Conservation (phyloP, 2,113 vertebrate genomes). For the Hymenochirus boettgeri region DNA sequence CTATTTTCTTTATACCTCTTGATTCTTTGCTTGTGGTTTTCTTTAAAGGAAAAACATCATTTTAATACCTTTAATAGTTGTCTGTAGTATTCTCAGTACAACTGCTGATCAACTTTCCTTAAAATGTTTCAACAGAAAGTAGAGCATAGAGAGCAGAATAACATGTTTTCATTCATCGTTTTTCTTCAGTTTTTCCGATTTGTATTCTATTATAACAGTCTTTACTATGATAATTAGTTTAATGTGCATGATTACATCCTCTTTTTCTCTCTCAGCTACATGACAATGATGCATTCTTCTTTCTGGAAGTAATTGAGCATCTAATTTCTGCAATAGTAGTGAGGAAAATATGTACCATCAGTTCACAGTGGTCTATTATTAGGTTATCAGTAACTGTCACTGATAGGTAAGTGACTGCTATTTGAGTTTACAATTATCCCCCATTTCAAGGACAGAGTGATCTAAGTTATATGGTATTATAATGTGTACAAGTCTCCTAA, state of each 20-base stretch:
- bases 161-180: too few relatives aligned
- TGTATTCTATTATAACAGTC: conserved; percentile 14
- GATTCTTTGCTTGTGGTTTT: too few relatives aligned
- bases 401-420: conserved; percentile 44
- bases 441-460: conserved; percentile 46
- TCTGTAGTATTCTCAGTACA: too few relatives aligned
- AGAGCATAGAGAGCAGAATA: too few relatives aligned
- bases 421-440: conserved; percentile 50
- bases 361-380: conserved; percentile 45
- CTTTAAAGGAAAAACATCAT: too few relatives aligned
- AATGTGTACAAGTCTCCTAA: conserved; percentile 16
- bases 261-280: conserved; percentile 8
- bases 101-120: too few relatives aligned
- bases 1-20: too few relatives aligned
- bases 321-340: conserved; percentile 43
- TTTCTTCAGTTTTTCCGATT: conserved; percentile 13
- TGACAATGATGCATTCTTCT: conserved; percentile 37
- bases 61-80: too few relatives aligned
- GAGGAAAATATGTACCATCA: conserved; percentile 41
- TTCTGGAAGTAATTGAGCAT: conserved; percentile 41
- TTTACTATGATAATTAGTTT: conserved; percentile 30
- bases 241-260: conserved; percentile 26
- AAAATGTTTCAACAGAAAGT: too few relatives aligned
- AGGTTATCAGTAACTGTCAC: conserved; percentile 45
- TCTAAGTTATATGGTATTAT: conserved; percentile 31